Evolutionary conservation across 2,888 invertebrate species (phyloP).

Genomic region (Erebia palarica): DNA sequence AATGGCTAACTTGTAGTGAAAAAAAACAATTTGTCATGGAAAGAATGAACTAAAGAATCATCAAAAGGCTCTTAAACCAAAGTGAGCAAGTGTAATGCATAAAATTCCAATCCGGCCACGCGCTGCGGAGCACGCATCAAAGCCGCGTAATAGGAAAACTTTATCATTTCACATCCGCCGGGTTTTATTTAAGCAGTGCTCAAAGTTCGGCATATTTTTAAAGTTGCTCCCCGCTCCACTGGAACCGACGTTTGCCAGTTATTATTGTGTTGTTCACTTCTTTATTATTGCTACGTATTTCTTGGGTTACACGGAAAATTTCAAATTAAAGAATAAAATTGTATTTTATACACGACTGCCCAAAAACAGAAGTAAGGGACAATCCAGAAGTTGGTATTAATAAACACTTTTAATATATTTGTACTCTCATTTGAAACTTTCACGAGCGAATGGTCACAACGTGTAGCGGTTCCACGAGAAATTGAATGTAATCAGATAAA

Average conservation of each 20-base stretch:
- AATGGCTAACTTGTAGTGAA: no score
- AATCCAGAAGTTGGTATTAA: no score
- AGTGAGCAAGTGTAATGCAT: constrained; percentile 19
- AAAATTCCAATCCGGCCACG: constrained; percentile 34
- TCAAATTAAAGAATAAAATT: not conserved
- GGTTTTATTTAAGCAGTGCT: constrained; percentile 37
- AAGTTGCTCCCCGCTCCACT: constrained; percentile 6
- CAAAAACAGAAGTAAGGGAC: no score
- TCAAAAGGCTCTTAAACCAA: not conserved
- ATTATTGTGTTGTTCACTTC: constrained; percentile 2
- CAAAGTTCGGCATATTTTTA: constrained; percentile 15
- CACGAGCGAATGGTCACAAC: no score
- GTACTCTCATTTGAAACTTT: no score
- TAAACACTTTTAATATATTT: no score
- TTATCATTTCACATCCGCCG: constrained; percentile 35
- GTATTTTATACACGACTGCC: no score
- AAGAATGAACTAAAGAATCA: not conserved
- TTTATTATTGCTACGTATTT: not conserved
- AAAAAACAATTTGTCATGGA: not conserved
- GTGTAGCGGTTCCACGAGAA: no score
- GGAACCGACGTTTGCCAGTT: not conserved
- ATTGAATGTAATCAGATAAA: no score
- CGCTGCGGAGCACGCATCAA: constrained; percentile 32
- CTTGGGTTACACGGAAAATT: not conserved
- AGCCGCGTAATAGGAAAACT: constrained; percentile 39